These are phyloP conservation scores for Melitaea cinxia DNA, from an alignment of 1,140 invertebrate species.

Conservation along the genomic window DNA sequence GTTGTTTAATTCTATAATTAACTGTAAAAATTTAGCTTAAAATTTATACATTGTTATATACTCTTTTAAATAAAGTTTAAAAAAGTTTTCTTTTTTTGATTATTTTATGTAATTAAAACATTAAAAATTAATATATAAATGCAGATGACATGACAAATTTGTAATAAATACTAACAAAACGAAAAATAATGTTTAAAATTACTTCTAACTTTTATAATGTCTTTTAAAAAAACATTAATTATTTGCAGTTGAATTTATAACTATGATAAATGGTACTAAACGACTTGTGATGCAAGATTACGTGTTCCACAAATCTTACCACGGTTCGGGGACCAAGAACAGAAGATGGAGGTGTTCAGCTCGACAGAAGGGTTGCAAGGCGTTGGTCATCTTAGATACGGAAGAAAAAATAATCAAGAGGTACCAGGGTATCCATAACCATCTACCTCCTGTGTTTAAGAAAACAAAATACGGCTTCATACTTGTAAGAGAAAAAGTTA, in stretches of 20 bases:
- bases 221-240: too few species aligned
- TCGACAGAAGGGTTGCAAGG: slow-evolving; percentile 43
- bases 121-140: too few species aligned
- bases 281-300: slow-evolving; percentile 44
- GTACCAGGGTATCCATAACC: slow-evolving; percentile 6
- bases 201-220: too few species aligned
- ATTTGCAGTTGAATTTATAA: slow-evolving; percentile 12
- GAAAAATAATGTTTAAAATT: too few species aligned
- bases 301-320: slow-evolving; percentile 42
- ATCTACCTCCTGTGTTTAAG: not conserved
- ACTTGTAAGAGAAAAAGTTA: not conserved
- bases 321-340: slow-evolving; percentile 2
- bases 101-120: too few species aligned
- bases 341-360: slow-evolving; percentile 45
- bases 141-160: too few species aligned
- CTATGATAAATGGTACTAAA: slow-evolving; percentile 10
- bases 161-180: too few species aligned
- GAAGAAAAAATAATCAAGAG: slow-evolving; percentile 15
- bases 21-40: not conserved
- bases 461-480: not conserved
- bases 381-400: slow-evolving; percentile 37
- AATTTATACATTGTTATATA: not conserved
- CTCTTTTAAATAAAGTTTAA: not conserved
- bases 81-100: not conserved
- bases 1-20: not conserved